Conservation (phyloP, 1,140 invertebrate species). For the Drosophila novamexicana region DNA sequence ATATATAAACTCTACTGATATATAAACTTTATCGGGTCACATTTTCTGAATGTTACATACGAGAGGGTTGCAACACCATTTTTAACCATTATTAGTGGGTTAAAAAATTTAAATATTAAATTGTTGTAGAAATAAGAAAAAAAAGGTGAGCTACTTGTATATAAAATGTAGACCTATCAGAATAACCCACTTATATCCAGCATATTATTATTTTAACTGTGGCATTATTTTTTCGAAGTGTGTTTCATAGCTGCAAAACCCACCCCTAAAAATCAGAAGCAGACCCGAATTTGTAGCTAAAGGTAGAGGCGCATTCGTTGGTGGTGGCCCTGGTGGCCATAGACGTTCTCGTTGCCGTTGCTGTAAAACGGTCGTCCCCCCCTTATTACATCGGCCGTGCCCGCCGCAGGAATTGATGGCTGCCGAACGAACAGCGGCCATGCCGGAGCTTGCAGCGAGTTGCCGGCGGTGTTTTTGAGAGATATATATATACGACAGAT, state of each 20-base stretch:
- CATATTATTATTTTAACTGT: not conserved
- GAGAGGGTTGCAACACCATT: no score
- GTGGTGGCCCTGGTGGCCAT: slow-evolving; percentile 1
- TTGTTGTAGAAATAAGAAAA: not conserved
- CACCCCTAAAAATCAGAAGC: slow-evolving; percentile 25
- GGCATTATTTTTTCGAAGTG: slow-evolving; percentile 18
- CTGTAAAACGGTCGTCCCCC: slow-evolving; percentile 14
- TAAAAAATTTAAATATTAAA: not conserved
- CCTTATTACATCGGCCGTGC: not conserved
- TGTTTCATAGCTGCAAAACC: slow-evolving; percentile 25
- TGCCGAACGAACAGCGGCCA: slow-evolving; percentile 47
- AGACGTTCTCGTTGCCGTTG: not conserved
- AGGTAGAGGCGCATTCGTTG: slow-evolving; percentile 13
- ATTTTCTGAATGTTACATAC: no score
- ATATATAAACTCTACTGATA: no score
- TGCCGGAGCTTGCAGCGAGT: slow-evolving; percentile 18
- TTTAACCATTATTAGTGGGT: no score
- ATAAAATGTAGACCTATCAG: not conserved
- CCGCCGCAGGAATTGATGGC: slow-evolving; percentile 42
- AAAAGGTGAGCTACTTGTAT: not conserved
- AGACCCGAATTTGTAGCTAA: slow-evolving; percentile 18
- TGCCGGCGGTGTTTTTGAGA: slow-evolving; percentile 64
- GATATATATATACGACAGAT: slow-evolving; percentile 37
- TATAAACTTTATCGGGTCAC: no score
- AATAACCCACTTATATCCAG: not conserved